Percentiles rank a stretch among this genome's conserved stretches.
Conservation (phyloP, 2,113 vertebrate genomes). For the Merops nubicus region DNA sequence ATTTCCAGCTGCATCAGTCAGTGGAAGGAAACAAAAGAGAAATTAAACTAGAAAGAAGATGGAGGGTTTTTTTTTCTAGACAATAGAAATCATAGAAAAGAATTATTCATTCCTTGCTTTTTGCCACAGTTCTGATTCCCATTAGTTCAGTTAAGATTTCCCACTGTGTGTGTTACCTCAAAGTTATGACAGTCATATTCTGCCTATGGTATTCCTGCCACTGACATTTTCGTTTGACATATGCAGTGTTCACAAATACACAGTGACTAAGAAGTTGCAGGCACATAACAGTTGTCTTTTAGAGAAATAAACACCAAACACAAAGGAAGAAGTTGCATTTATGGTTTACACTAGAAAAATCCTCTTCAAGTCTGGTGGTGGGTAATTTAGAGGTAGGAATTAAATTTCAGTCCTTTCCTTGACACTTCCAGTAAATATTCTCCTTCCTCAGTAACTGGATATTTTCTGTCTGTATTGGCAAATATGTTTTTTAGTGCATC, state of each 20-base stretch:
- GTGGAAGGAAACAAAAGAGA: neutral
- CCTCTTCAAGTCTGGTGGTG: neutral
- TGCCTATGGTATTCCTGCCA: neutral
- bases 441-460: neutral
- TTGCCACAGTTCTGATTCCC: neutral
- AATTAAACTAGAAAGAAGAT: neutral
- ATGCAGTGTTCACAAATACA: neutral
- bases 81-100: neutral
- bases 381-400: neutral
- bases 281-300: neutral
- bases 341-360: neutral
- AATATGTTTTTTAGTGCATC: neutral
- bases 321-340: neutral
- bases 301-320: neutral
- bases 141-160: neutral
- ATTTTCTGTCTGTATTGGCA: neutral
- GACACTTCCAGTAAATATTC: neutral
- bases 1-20: neutral
- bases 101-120: neutral
- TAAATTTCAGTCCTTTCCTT: neutral
- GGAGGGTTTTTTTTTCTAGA: fast-evolving
- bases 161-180: neutral
- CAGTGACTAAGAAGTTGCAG: neutral
- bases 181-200: neutral
- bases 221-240: neutral